Evolutionary conservation across 2,888 invertebrate genomes (phyloP).

Genomic region (Drosophila lutescens): DNA sequence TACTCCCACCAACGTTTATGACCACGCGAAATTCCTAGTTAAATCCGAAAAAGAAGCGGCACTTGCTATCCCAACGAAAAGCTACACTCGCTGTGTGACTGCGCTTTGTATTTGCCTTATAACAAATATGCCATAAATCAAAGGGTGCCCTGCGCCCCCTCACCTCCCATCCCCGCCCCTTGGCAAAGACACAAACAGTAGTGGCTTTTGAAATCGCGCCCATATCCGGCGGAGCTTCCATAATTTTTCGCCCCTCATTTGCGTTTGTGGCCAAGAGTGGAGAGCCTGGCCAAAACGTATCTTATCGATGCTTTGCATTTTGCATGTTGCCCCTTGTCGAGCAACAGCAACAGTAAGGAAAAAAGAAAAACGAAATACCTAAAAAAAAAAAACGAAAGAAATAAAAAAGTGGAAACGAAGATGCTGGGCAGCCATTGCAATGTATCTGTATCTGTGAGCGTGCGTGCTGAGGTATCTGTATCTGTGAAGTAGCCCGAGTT

Average conservation of each 20-base stretch:
- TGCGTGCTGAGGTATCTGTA: constrained; percentile 24
- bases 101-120: constrained; percentile 67
- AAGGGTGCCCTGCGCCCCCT: constrained; percentile 41
- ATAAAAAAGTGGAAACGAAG: constrained; percentile 2
- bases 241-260: constrained; percentile 61
- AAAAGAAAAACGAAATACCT: not conserved
- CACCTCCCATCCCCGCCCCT: not conserved
- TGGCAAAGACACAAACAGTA: constrained; percentile 65
- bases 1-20: constrained; percentile 61
- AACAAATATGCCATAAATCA: constrained; percentile 75
- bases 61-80: constrained; percentile 62
- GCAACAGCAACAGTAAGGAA: constrained; percentile 54
- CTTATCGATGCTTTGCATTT: constrained; percentile 81
- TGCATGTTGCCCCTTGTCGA: constrained; percentile 77
- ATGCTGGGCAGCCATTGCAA: constrained; percentile 65
- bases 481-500: constrained; percentile 53
- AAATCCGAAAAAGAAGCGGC: constrained; percentile 56
- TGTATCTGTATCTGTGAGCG: constrained; percentile 24
- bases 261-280: constrained; percentile 7
- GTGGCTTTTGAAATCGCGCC: constrained; percentile 80
- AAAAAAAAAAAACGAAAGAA: not conserved
- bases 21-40: constrained; percentile 79
- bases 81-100: constrained; percentile 54
- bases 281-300: constrained; percentile 50
- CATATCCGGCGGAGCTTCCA: constrained; percentile 80